Base-by-base conservation (phyloP, 2,797 vertebrate species). In the Sciaenops ocellatus region DNA sequence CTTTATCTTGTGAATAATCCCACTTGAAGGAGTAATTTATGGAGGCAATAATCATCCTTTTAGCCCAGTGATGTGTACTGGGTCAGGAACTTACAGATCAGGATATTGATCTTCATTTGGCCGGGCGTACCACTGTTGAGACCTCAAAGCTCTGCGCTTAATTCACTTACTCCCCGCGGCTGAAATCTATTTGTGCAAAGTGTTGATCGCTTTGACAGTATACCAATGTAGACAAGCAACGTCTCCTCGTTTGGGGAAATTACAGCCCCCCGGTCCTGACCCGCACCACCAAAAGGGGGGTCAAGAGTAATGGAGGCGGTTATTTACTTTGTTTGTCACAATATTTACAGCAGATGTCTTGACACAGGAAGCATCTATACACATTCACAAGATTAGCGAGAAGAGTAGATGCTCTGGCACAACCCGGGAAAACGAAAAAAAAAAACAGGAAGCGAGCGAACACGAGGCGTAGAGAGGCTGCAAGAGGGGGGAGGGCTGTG, bases 61-160 rank as follows among this genome's bases (percentile, higher is more conserved):
- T 46, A 80, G 73, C 64, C 57, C 48, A 22, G 75, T 47, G 44
- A 86, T 61, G 75, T 52, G 68, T 82, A 64, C 22, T 0, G 2
- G 85, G 82, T 88, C 68, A 73, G 62, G 56, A 82, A 85, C 86
- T 67, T 51, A 42, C 77, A 83, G 73, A 89, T 92, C 78, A 82
- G 68, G 47, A 55, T 85, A 92, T 91, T 78, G 90, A 93, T 91
- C 82, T 80, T 76, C 46, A 67, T 86, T 83, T 84, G 82, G 68
- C 83, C 61, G 5, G 11, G 46, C 50, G 52, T 48, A 38, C 67
- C 52, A 26, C 47, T 57, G 73, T 41, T 70, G 73, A 69, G 65
- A 81, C 73, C 74, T 80, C 47, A 3, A 3, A 70, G 42, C 67
- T 70, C 44, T 3, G 6, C 24, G 26, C 79, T 66, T 79, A 73